Evolutionary conservation across 1,140 invertebrate genomes (phyloP), one percentile per base, ranked within the genome.

Genomic region (Trichonephila clavata): DNA sequence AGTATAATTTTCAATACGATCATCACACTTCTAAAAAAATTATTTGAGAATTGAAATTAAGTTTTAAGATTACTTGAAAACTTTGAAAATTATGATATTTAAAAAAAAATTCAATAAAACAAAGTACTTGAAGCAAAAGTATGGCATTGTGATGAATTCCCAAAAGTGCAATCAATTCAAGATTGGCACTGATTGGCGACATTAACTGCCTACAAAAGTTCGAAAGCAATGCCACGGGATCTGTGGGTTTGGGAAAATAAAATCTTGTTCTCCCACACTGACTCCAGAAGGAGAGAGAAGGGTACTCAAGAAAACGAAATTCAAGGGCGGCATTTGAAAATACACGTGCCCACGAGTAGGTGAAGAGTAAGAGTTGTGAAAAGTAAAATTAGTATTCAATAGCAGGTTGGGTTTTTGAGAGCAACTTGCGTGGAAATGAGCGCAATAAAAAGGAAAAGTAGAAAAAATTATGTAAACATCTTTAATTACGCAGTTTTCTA

Each of bases 241-340:
- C 14, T 18, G 71, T 39, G 43, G 81, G 81, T 59, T 59, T 57
- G 32, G 32, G 32, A 3, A 13, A 32, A 27, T 6, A 27, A 61
- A 24, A 88, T 39, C 86, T 68, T 10, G 86, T 88, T 88, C 86
- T 68, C 86, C 86, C 86, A 88, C 86, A 50, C 63, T 87, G 7
- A 3, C 20, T 18, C 63, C 14, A 10, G 63, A 57, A 88, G 39
- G 27, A 59, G 27, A 50, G 50, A 50, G 50, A 50, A 50, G 50
- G 50, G 50, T 50, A 50, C 50, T 50, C 50, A 50, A 50, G 32
- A 27, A 86, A 61, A 24, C 21, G 20, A 68, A 68, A 68, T 88
- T 88, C 86, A 88, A 88, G 86, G 86, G 86, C 86, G 63, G 32
- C n/a, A 88, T 88, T 65, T 14, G 27, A 14, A 27, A 65, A 43